Evolutionary conservation across 2,888 invertebrate species (phyloP), one percentile per base, ranked within the genome.

Genomic region (Calameuta filiformis): DNA sequence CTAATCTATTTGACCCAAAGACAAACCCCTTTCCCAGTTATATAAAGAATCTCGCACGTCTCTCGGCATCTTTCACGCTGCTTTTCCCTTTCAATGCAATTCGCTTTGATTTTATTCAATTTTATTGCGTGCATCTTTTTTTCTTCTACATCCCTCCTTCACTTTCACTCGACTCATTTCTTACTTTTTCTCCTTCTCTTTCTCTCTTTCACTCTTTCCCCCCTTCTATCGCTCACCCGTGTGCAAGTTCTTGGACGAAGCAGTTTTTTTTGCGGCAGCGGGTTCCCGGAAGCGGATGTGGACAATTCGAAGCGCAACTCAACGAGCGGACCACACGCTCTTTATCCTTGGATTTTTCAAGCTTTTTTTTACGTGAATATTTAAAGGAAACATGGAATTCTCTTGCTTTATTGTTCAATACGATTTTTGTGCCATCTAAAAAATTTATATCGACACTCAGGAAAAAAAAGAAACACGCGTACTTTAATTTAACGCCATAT

Each of bases 271-370:
- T 73, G 73, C 73, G 33, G 73, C 74, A 71, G 77, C 69, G 75
- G 77, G 69, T 35, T 75, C 80, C 82, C 85, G 85, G 81, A 86
- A 87, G 86, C 85, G 80, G 83, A 85, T 83, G 82, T 83, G 84
- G 82, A 83, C 84, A 82, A 85, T 85, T 84, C 82, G 78, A 85
- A 86, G 86, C 86, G 82, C 83, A 86, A 84, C 82, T 84, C 82
- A 85, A 84, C 73, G 76, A 76, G 75, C 79, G 81, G 81, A 83
- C 73, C 82, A 69, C 69, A 15, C 40, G 40, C 40, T 40, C 40
- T 40, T 40, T 40, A 40, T 40, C 40, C 40, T 40, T 40, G 40
- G 40, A 40, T 40, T 15, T 15, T 40, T 40, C 40, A 40, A 40
- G 40, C 76, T 73, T 74, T 71, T 56, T 68, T 75, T 40, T 74